Evolutionary conservation across 2,797 vertebrate species (phyloP).

Genomic region (Pteropus rufus): DNA sequence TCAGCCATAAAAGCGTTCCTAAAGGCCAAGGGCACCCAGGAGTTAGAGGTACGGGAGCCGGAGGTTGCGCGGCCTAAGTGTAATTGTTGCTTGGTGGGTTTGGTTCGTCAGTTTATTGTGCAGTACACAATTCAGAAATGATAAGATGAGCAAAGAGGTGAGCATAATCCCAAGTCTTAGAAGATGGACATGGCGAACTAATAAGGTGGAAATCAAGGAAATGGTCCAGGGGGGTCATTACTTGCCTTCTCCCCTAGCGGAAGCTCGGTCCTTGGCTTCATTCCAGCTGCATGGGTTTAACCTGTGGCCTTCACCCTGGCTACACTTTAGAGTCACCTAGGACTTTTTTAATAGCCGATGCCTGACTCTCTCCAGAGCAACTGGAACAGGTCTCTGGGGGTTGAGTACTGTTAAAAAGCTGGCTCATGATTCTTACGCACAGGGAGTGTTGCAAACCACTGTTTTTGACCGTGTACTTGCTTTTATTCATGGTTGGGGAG

Average conservation of each 20-base stretch:
- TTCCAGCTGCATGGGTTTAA: neutral
- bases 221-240: neutral
- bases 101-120: neutral
- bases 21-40: slow-evolving; percentile 71
- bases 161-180: neutral
- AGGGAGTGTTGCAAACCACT: neutral
- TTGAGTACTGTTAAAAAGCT: neutral
- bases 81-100: neutral
- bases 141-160: neutral
- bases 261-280: neutral
- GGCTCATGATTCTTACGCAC: neutral
- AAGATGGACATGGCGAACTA: neutral
- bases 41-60: slow-evolving; percentile 84
- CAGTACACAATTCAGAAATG: neutral
- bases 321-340: neutral
- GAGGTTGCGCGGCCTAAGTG: neutral
- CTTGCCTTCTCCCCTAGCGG: neutral
- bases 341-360: neutral
- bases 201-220: neutral
- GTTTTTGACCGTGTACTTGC: neutral
- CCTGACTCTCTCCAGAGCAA: neutral
- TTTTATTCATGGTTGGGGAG: neutral
- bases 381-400: neutral
- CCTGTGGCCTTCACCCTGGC: neutral
- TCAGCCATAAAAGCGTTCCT: slow-evolving; percentile 86